A percentile compares a stretch with the other conserved stretches of the same genome.
Evolutionary conservation across 2,113 vertebrate genomes (phyloP).

Genomic region (Cyanoliseus patagonus): DNA sequence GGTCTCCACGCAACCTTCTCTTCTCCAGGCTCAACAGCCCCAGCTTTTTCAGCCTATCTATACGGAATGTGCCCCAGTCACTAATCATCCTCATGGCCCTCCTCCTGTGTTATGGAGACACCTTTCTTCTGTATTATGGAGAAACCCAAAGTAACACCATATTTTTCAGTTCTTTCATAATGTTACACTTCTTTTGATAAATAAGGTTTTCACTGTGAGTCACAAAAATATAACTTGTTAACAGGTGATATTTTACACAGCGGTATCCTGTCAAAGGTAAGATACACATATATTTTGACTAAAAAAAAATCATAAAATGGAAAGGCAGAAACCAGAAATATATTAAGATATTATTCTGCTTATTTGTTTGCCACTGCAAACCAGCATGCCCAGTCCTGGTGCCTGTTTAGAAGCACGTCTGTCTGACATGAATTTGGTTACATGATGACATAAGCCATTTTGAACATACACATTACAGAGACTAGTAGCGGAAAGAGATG

Average conservation of each 20-base stretch:
- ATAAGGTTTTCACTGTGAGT: neutral
- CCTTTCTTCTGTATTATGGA: neutral
- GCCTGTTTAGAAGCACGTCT: neutral
- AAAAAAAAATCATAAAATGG: neutral
- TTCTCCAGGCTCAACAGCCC: too few relatives aligned
- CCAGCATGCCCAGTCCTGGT: fast-evolving
- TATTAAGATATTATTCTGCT: neutral
- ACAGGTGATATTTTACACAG: neutral
- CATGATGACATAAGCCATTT: neutral
- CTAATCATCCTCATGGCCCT: too few relatives aligned
- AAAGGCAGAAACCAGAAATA: neutral
- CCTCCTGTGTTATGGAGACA: too few relatives aligned
- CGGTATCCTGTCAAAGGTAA: neutral
- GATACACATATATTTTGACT: neutral
- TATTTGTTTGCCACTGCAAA: neutral
- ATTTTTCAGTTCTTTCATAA: neutral
- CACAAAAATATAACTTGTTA: neutral
- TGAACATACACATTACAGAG: neutral
- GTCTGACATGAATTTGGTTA: neutral
- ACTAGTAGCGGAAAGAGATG: neutral
- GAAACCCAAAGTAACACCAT: neutral
- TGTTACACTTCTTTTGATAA: neutral
- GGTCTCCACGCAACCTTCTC: too few relatives aligned
- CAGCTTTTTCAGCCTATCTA: too few relatives aligned
- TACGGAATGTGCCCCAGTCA: too few relatives aligned